Evolutionary conservation across 2,113 vertebrate genomes (phyloP), one percentile per base, ranked within the genome.

Genomic region (Eira barbara): DNA sequence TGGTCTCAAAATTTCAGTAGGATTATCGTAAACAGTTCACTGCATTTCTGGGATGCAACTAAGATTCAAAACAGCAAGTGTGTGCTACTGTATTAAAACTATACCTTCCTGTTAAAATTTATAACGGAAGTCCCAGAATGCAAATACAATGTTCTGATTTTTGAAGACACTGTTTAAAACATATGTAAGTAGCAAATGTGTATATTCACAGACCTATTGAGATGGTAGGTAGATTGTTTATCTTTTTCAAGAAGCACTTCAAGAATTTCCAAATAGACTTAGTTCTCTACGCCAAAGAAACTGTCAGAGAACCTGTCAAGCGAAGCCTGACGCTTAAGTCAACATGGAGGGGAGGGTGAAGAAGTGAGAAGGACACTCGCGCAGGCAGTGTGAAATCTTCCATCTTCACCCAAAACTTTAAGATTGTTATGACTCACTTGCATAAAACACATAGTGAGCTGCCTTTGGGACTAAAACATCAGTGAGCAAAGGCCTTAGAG

Each of bases 281-380:
- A 18, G 2, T 15, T 67, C 20, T 85, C 39, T 47, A 34, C 3
- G 13, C 31, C 74, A 73, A 42, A 67, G 18, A 61, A 80, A 47
- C 34, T 85, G 31, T n/a, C 65, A 47, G 71, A 39, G 31, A 88
- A 39, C 0, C 27, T 80, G n/a, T 71, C 63, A 80, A 52, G 87
- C 63, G 42, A 73, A 73, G 39, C 2, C 34, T 36, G n/a, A 31
- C 13, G 29, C 47, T 92, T 42, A 67, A 39, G 25, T 47, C 55
- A 39, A 15, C 6, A 1, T 20, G 25, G 1, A 20, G 23, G 27
- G 29, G 2, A 15, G 7, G 11, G 25, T 0, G 0, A 65, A n/a
- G 29, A 55, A 1, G 3, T 2, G 6, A 34, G 2, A 42, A 3
- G 14, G n/a, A 81, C 39, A 13, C 2, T 34, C n/a, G 25, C 0